Evolutionary conservation across 2,797 vertebrate species (phyloP).

Genomic region (Phalanger gymnotis): DNA sequence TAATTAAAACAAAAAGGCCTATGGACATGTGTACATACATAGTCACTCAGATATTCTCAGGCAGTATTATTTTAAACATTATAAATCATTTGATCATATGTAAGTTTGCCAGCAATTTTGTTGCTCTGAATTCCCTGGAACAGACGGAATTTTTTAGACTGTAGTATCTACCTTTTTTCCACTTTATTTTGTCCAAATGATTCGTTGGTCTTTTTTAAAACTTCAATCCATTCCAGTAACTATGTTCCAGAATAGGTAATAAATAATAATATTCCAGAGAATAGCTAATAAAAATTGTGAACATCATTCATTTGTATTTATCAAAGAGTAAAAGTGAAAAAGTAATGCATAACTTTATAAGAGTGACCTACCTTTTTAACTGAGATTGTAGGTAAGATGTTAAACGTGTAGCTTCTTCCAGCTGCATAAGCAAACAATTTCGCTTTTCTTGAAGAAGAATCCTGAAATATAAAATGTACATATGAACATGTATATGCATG

Average conservation of each 20-base stretch:
- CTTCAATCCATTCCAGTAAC: neutral
- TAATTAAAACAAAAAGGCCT: neutral
- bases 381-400: conserved; percentile 97
- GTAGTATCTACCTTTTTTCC: neutral
- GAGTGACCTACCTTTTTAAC: conserved; percentile 91
- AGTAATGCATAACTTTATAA: conserved; percentile 14
- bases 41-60: neutral
- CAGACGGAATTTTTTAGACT: neutral
- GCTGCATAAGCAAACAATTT: conserved; percentile 93
- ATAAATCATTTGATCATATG: neutral
- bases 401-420: conserved; percentile 95
- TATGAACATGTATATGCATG: neutral
- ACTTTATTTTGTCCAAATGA: neutral
- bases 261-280: too few relatives aligned
- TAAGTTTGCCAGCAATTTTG: neutral
- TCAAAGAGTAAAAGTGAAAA: neutral
- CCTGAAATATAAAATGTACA: conserved; percentile 29
- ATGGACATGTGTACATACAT: neutral
- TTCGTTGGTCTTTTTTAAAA: neutral
- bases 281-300: conserved; percentile 14
- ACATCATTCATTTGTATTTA: neutral
- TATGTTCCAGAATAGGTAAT: neutral
- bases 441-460: conserved; percentile 85
- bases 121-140: neutral
- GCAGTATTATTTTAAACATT: neutral